A percentile compares a stretch with the other conserved stretches of the same genome.
Evolutionary conservation across 2,888 invertebrate genomes (phyloP).

Genomic region (Zelleria hepariella): DNA sequence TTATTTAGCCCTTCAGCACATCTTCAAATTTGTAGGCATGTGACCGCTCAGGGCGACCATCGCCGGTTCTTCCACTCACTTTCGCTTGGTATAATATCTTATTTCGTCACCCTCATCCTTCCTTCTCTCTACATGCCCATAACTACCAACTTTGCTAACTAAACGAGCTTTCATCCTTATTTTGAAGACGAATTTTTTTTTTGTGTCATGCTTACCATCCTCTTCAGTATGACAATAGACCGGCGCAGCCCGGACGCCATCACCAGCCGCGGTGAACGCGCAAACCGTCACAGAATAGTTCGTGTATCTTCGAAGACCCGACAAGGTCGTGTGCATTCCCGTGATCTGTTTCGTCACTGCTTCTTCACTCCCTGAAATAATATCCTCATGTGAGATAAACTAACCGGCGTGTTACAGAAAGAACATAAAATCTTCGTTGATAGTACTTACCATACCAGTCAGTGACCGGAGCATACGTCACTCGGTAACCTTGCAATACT

Average conservation of each 20-base stretch:
- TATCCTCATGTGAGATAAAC: no score
- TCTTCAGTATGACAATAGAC: conserved; percentile 91
- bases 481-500: conserved; percentile 86
- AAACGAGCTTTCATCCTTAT: neutral
- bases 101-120: no score
- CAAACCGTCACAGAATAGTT: conserved; percentile 94
- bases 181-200: neutral
- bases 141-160: no score
- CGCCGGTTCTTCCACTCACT: no score
- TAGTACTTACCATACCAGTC: conserved; percentile 81
- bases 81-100: no score
- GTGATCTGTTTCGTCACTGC: conserved; percentile 83
- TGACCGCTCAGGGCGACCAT: no score
- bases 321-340: conserved; percentile 78
- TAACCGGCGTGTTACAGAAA: no score
- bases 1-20: no score
- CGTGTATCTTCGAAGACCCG: conserved; percentile 85
- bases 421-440: neutral
- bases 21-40: no score
- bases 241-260: conserved; percentile 87
- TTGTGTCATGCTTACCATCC: conserved; percentile 75
- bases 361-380: conserved; percentile 77
- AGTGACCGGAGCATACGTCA: conserved; percentile 83
- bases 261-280: conserved; percentile 91
- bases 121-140: no score